A percentile compares a stretch with the other conserved stretches of the same genome.
Conservation (phyloP, 2,113 vertebrate species). For the Gambusia holbrooki region DNA sequence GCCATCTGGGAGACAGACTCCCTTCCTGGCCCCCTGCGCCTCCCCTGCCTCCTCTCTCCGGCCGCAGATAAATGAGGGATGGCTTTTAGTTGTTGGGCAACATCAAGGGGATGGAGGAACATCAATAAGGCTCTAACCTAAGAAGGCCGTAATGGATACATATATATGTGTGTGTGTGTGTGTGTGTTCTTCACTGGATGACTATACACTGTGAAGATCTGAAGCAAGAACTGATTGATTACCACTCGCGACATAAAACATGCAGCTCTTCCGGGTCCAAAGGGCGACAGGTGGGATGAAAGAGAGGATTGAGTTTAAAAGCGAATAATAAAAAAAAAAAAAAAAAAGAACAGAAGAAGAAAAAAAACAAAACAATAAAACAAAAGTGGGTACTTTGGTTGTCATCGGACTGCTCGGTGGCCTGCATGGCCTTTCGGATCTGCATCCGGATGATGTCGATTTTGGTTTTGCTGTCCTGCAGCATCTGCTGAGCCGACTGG, state of each 20-base stretch:
- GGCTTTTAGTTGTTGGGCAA: slow-evolving; percentile 74
- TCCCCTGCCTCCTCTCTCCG: slow-evolving; percentile 48
- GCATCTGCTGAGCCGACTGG: slow-evolving; percentile 89
- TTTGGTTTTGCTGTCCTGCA: slow-evolving; percentile 93
- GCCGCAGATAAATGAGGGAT: slow-evolving; percentile 64
- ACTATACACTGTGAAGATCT: slow-evolving; percentile 47
- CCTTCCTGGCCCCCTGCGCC: slow-evolving; percentile 44
- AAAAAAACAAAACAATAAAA: not conserved
- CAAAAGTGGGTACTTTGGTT: slow-evolving; percentile 73
- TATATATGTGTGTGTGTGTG: slow-evolving; percentile 17
- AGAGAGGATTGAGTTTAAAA: slow-evolving; percentile 30
- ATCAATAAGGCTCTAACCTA: slow-evolving; percentile 71
- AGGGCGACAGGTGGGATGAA: slow-evolving; percentile 62
- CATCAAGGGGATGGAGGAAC: slow-evolving; percentile 71
- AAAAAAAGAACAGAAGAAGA: too few relatives aligned
- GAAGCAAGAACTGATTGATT: slow-evolving; percentile 67
- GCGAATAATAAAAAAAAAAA: not conserved
- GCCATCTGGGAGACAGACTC: slow-evolving; percentile 47
- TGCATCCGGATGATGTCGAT: slow-evolving; percentile 94
- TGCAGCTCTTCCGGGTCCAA: slow-evolving; percentile 55
- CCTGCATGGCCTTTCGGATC: slow-evolving; percentile 87
- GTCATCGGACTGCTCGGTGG: slow-evolving; percentile 83
- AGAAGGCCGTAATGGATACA: slow-evolving; percentile 59
- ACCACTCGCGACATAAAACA: slow-evolving; percentile 65
- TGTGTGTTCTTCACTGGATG: too few relatives aligned